phyloP scores from a whole-genome alignment of 1,140 invertebrate genomes.

The Papilio glaucus region DNA sequence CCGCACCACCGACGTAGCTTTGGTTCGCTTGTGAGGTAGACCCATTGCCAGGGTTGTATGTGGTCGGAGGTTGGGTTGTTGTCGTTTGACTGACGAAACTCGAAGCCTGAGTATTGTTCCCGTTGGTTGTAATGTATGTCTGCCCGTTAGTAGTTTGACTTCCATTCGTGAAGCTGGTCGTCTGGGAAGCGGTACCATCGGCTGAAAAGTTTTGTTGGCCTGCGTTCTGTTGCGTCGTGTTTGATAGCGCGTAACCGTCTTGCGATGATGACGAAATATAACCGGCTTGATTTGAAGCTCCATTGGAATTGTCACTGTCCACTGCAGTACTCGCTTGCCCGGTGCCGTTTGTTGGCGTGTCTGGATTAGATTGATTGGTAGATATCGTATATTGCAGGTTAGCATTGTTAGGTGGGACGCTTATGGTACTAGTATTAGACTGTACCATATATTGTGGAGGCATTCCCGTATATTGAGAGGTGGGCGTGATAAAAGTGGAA shows the following conservation, averaged over 20 bases:
- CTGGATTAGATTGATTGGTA: slow-evolving; percentile 51
- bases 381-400: slow-evolving; percentile 71
- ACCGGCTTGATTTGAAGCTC: slow-evolving; percentile 63
- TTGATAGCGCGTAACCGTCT: slow-evolving; percentile 52
- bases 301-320: slow-evolving; percentile 58
- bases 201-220: slow-evolving; percentile 61
- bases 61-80: slow-evolving; percentile 54
- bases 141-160: slow-evolving; percentile 58
- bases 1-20: slow-evolving; percentile 49
- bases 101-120: slow-evolving; percentile 53
- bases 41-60: slow-evolving; percentile 60
- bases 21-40: slow-evolving; percentile 57
- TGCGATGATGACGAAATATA: slow-evolving; percentile 76
- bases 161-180: slow-evolving; percentile 48
- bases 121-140: slow-evolving; percentile 59
- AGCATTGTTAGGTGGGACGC: slow-evolving; percentile 56
- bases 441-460: slow-evolving; percentile 75
- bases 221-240: slow-evolving; percentile 53
- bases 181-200: slow-evolving; percentile 55
- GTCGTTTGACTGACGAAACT: slow-evolving; percentile 58
- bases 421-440: slow-evolving; percentile 59
- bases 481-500: slow-evolving; percentile 64
- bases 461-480: slow-evolving; percentile 65
- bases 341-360: slow-evolving; percentile 58
- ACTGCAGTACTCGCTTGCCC: slow-evolving; percentile 52